Evolutionary conservation across 2,113 vertebrate genomes (phyloP).

Genomic region (Falco punctatus): DNA sequence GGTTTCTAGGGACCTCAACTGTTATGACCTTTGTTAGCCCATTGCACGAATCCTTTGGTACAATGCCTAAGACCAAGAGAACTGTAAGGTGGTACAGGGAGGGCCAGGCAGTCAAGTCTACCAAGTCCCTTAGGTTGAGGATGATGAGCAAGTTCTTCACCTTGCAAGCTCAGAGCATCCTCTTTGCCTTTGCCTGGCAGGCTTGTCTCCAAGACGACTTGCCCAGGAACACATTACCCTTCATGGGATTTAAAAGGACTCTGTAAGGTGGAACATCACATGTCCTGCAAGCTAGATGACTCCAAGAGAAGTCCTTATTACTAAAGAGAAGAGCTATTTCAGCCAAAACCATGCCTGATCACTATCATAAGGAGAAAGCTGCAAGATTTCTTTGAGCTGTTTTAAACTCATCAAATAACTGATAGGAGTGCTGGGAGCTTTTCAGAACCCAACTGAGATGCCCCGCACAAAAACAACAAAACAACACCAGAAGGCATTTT

Average conservation of each 20-base stretch:
- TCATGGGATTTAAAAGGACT: background rate
- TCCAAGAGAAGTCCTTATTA: background rate
- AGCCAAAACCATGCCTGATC: background rate
- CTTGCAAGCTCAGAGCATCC: background rate
- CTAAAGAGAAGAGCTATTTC: background rate
- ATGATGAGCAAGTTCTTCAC: background rate
- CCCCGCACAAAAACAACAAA: background rate
- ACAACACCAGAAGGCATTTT: background rate
- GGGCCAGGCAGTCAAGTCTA: background rate
- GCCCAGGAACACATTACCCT: background rate
- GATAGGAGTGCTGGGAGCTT: background rate
- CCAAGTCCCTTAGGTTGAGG: background rate
- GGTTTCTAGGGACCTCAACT: background rate
- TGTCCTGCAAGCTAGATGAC: background rate
- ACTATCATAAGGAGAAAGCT: background rate
- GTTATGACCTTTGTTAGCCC: background rate
- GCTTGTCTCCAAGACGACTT: background rate
- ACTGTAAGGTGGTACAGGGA: background rate
- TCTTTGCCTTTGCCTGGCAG: background rate
- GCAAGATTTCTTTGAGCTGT: background rate
- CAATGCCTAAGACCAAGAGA: background rate
- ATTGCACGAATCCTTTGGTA: background rate
- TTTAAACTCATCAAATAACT: background rate
- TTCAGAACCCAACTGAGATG: background rate
- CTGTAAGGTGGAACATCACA: background rate